Evolutionary conservation across 2,888 invertebrate species (phyloP), one percentile per base, ranked within the genome.

Genomic region (Acanthoscelides obtectus): DNA sequence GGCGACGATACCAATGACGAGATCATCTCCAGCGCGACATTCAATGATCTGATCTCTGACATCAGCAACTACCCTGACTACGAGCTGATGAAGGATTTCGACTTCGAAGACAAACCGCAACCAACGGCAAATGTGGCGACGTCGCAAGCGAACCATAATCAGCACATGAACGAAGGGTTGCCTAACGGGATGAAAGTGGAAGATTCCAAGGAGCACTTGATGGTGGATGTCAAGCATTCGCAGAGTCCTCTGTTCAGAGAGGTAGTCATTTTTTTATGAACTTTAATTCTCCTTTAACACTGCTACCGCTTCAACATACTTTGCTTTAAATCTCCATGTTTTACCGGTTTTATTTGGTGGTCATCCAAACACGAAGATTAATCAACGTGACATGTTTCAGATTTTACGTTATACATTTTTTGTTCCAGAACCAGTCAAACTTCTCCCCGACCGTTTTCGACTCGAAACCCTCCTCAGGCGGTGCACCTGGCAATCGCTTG

Each of bases 31-130:
- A 90, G 93, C 75, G 92, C 92, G 79, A 91, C 92, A 66, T 93
- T 96, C 83, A 94, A 95, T 84, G 94, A 95, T 84, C 90, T 96
- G 81, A 94, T 96, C 78, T 94, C 93, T 22, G 95, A 95, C 85
- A 93, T 96, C 83, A 93, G 93, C 73, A 94, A 93, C 81, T 92
- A 91, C 84, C 78, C 78, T 21, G 80, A 80, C 66, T 79, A 80
- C 73, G 94, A 94, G 82, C 91, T 95, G 80, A 93, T 95, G 89
- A 91, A 91, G 79, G 94, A 94, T 83, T 90, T 91, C 78, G 90
- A 90, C 79, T 94, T 95, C 82, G 95, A 95, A 77, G 88, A 88
- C 76, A 88, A 87, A 80, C 83, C 85, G 65, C 86, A 82, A 64
- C 71, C 68, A 64, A 72, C 70, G 66, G 71, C 70, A 20, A 81